Base-by-base conservation (phyloP, 2,888 invertebrate genomes). In the Meteorus cinctellus region DNA sequence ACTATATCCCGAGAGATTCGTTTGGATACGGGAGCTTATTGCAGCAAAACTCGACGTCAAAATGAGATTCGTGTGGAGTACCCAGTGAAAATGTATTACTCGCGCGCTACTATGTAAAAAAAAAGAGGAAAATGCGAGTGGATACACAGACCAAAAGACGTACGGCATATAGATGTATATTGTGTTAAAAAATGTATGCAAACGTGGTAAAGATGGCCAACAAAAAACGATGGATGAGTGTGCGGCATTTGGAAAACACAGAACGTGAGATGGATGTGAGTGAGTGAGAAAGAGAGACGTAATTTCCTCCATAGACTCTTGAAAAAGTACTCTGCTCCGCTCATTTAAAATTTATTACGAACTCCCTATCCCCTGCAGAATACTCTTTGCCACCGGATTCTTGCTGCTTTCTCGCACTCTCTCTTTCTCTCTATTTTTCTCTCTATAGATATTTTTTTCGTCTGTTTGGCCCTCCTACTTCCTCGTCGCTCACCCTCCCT, bases 321-420 rank as follows among this genome's bases (percentile, higher is more conserved):
- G 45, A 29, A 19, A 68, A 45, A 68, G 67, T 74, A 45, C 68
- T 68, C 59, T 41, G 55, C 48, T 31, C 41, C 24, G 41, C 72
- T 72, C 71, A 71, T 75, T 75, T 72, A 71, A 75, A 71, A 75
- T 75, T 72, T 75, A 72, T 75, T 59, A 75, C 71, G 36, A 10
- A 51, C 63, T 75, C 77, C 77, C 70, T 71, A 76, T 76, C 75
- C 60, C 62, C 78, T 70, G 8, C 74, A 51, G 59, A 63, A 24
- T 78, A 75, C 81, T 78, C 80, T 75, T 70, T 75, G 63, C 60
- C 65, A 29, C 55, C 29, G 63, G 68, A 60, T 74, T 68, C 59
- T 68, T 75, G 29, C 34, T 27, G 48, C 66, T 62, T 65, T 41
- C 48, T 74, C 76, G 65, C 59, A 62, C 45, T 72, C 45, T 67